A percentile compares a stretch with the other conserved stretches of the same genome.
These are phyloP conservation scores for Clarias platycephalus DNA, from an alignment of 2,797 vertebrate genomes.

Conservation along the genomic window DNA sequence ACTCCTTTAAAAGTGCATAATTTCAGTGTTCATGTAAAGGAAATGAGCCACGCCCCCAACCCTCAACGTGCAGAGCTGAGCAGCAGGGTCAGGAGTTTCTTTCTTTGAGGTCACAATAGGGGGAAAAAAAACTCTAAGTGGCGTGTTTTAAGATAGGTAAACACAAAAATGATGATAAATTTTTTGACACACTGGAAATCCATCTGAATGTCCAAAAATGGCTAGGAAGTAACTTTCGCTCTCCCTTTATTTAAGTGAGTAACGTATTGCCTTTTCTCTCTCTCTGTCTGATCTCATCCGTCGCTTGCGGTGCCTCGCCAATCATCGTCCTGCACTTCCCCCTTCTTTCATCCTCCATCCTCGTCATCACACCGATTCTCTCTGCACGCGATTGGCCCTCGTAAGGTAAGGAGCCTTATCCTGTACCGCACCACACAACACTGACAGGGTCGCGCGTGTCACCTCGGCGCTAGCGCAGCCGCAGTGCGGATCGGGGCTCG, in stretches of 20 bases:
- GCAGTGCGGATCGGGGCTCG: slow-evolving; percentile 2
- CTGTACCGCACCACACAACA: slow-evolving; percentile 73
- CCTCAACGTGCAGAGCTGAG: too few species aligned
- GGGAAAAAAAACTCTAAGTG: too few species aligned
- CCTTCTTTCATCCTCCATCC: neutral
- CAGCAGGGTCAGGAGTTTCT: too few species aligned
- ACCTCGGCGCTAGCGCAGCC: slow-evolving; percentile 51
- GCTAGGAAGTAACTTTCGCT: too few species aligned
- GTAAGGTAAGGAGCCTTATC: slow-evolving; percentile 99
- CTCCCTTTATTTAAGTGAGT: slow-evolving; percentile 61
- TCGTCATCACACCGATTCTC: slow-evolving; percentile 34
- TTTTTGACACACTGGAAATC: too few species aligned
- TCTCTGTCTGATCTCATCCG: slow-evolving; percentile 45
- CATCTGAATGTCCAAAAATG: too few species aligned
- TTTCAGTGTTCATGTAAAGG: too few species aligned
- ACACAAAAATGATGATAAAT: too few species aligned
- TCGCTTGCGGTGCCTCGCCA: slow-evolving; percentile 14
- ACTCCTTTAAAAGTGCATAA: too few species aligned
- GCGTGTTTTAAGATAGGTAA: too few species aligned
- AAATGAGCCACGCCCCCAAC: too few species aligned
- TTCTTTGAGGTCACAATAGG: too few species aligned
- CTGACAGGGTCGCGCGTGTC: slow-evolving; percentile 53
- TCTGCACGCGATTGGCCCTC: slow-evolving; percentile 87
- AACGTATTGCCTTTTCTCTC: slow-evolving; percentile 90
- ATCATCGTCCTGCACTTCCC: neutral